A percentile compares a stretch with the other conserved stretches of the same genome.
phyloP scores from a whole-genome alignment of 2,113 vertebrate species.

The Polypterus bichir region DNA sequence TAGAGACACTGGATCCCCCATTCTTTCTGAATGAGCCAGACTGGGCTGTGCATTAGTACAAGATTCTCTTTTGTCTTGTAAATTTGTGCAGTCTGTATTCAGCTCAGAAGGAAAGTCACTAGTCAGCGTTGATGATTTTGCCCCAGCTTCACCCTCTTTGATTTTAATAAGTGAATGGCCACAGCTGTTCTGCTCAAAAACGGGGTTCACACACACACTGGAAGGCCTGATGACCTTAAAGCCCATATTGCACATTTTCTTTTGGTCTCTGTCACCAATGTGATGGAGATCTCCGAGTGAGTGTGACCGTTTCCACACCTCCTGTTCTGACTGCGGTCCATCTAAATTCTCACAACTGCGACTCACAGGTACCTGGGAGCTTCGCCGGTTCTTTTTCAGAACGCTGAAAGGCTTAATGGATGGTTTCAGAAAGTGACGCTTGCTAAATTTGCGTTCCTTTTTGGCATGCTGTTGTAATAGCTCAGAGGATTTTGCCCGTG shows the following conservation, averaged over 20 bases:
- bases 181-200: constrained; percentile 31
- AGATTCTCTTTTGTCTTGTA: constrained; percentile 29
- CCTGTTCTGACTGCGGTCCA: constrained; percentile 31
- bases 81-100: constrained; percentile 21
- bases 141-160: constrained; percentile 8
- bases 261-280: constrained; percentile 41
- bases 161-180: constrained; percentile 6
- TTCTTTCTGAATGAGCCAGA: constrained; percentile 19
- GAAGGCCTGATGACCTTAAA: constrained; percentile 15
- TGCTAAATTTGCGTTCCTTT: constrained; percentile 39
- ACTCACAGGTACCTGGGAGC: constrained; percentile 56
- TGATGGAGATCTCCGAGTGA: constrained; percentile 80
- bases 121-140: not conserved
- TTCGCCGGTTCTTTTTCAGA: constrained; percentile 50
- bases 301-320: constrained; percentile 69
- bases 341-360: constrained; percentile 80
- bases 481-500: constrained; percentile 57
- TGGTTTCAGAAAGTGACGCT: constrained; percentile 35
- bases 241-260: constrained; percentile 22
- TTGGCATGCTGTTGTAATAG: constrained; percentile 42
- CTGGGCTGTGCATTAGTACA: constrained; percentile 15
- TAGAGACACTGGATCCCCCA: constrained; percentile 29
- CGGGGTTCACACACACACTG: constrained; percentile 14
- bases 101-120: not conserved
- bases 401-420: constrained; percentile 42